Base-by-base conservation (phyloP, 2,797 vertebrate species). In the Oreonectes daqikongensis region DNA sequence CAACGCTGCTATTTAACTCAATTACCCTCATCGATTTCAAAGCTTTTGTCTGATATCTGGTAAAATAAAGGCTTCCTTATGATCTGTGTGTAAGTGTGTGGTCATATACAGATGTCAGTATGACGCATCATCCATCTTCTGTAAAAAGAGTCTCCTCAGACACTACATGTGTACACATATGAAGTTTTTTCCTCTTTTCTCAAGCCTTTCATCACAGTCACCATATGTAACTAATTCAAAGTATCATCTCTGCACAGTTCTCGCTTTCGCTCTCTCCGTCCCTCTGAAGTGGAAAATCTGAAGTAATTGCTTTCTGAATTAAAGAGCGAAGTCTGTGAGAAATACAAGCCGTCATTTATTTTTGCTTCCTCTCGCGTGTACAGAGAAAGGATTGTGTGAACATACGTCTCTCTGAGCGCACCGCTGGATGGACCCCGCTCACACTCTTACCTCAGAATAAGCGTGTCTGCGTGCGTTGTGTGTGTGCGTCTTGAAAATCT, bases 301-400 rank as follows among this genome's bases (percentile, higher is more conserved):
- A 92, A 91, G 90, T 92, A 92, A 93, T 93, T 93, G 92, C 87
- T 91, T 91, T 92, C 86, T 91, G 89, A 91, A 92, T 92, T 92
- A 90, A 90, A 91, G 86, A 88, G 86, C 86, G 86, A 87, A 85
- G 89, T 85, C 85, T 87, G 80, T 82, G 87, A 90, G 89, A 81
- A 90, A 90, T 91, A 87, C 85, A 86, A 86, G 77, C 83, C 86
- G 80, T 90, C 84, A 91, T 90, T 90, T 84, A 89, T 89, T 89
- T 78, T 78, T 75, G 75, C 52, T 72, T 46, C 26, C 75, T 77
- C 61, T 71, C 69, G 82, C 79, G 86, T 85, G 81, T 78, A 69
- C 86, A 86, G 83, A 88, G 80, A 81, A 78, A 9, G 3, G 65
- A 70, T 77, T 65, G 79, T 79, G 63, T 80, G 77, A 82, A 82